These are phyloP conservation scores for Mellivora capensis DNA, from an alignment of 2,113 vertebrate genomes.

Conservation along the genomic window DNA sequence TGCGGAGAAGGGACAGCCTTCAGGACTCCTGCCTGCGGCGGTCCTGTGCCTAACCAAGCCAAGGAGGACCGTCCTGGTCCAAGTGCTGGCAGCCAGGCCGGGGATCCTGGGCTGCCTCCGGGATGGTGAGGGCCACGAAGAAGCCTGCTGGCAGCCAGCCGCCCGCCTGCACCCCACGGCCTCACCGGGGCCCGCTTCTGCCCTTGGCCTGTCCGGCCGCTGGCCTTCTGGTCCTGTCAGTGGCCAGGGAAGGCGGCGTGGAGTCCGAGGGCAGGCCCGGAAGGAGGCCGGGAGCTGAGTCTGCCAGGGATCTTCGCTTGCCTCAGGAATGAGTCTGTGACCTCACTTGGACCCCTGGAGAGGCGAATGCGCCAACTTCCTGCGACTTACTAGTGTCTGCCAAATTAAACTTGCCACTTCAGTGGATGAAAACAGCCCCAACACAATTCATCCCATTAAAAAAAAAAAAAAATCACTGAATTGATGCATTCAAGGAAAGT, in stretches of 20 bases:
- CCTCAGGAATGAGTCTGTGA: not conserved
- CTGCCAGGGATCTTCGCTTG: not conserved
- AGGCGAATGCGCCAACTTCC: not conserved
- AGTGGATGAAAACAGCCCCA: not conserved
- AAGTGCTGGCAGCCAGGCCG: not conserved
- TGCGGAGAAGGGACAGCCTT: not conserved
- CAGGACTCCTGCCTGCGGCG: not conserved
- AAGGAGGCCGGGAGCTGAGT: not conserved
- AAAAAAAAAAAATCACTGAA: not conserved
- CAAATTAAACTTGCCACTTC: not conserved
- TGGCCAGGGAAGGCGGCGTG: not conserved
- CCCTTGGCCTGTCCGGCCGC: not conserved
- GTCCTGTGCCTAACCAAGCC: not conserved
- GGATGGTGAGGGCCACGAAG: fast-evolving
- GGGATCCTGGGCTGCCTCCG: not conserved
- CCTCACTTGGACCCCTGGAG: not conserved
- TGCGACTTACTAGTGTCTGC: not conserved
- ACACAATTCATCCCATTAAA: not conserved
- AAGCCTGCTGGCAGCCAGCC: not conserved
- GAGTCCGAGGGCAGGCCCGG: not conserved
- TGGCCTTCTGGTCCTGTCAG: not conserved
- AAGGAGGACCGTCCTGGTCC: not conserved
- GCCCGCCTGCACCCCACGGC: fast-evolving
- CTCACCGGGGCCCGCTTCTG: not conserved
- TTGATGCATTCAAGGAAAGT: not conserved